phyloP scores from a whole-genome alignment of 1,140 invertebrate genomes.

The Cotesia glomerata region DNA sequence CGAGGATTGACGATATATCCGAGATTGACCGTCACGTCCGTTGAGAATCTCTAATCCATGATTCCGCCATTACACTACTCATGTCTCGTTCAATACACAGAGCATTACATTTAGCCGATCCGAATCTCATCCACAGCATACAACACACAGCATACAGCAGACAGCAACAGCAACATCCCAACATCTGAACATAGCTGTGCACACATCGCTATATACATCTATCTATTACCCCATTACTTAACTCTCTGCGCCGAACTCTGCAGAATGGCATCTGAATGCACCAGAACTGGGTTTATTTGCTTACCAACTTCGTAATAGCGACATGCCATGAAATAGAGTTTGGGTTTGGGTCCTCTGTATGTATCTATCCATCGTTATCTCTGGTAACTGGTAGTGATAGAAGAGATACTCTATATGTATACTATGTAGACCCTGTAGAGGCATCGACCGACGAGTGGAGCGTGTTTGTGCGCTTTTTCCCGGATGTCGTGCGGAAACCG shows the following conservation, averaged over 20 bases:
- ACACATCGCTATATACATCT: not conserved
- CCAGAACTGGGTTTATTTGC: too few species aligned
- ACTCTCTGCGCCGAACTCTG: not conserved
- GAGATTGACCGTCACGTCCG: constrained; percentile 40
- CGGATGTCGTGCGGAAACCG: constrained; percentile 60
- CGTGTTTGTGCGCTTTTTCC: constrained; percentile 50
- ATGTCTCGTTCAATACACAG: not conserved
- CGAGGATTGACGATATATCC: not conserved
- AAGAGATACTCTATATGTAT: not conserved
- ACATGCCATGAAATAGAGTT: too few species aligned
- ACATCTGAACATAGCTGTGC: too few species aligned
- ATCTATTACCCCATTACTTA: not conserved
- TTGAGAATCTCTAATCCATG: constrained; percentile 60
- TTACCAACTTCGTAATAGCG: too few species aligned
- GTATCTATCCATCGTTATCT: constrained; percentile 24
- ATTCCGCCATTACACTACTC: constrained; percentile 47
- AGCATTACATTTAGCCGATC: not conserved
- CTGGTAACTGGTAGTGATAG: not conserved
- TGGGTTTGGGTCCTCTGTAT: not conserved
- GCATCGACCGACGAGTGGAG: constrained; percentile 28
- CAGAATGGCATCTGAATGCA: not conserved
- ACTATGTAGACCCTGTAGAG: not conserved
- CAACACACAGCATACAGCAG: too few species aligned
- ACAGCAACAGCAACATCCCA: constrained; percentile 13
- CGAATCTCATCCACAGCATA: too few species aligned